Evolutionary conservation across 1,140 invertebrate species (phyloP).

Genomic region (Piezodorus guildinii): DNA sequence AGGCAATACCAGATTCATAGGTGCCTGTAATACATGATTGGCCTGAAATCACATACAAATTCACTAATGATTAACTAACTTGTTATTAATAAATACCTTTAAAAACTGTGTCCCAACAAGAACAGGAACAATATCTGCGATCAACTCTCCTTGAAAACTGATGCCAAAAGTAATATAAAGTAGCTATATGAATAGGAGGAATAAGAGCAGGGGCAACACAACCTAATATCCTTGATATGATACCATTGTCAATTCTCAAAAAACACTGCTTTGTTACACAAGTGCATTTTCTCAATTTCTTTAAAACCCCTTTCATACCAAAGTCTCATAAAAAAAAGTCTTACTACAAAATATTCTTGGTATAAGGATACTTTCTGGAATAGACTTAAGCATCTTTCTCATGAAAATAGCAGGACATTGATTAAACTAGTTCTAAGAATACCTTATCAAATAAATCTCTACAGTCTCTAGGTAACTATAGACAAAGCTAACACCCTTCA

Average conservation of each 20-base stretch:
- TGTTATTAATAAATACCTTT: constrained; percentile 23
- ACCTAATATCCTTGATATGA: constrained; percentile 10
- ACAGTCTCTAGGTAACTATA: not conserved
- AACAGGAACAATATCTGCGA: constrained; percentile 26
- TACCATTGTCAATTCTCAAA: constrained; percentile 2
- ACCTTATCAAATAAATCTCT: not conserved
- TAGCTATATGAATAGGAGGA: constrained; percentile 26
- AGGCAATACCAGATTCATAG: constrained; percentile 60
- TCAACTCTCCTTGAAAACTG: constrained; percentile 24
- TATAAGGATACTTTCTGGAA: no score
- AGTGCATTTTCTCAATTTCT: not conserved
- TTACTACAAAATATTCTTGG: no score
- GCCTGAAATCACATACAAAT: not conserved
- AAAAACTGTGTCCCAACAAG: constrained; percentile 30
- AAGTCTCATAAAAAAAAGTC: not conserved
- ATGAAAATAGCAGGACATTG: not conserved
- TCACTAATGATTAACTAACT: not conserved
- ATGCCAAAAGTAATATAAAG: constrained; percentile 28
- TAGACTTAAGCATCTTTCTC: not conserved
- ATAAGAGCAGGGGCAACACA: constrained; percentile 23
- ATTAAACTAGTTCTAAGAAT: constrained; percentile 3
- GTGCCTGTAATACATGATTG: constrained; percentile 41
- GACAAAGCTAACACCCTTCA: not conserved
- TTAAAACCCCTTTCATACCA: constrained; percentile 4
- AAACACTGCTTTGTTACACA: not conserved